Evolutionary conservation across 2,113 vertebrate genomes (phyloP).

Genomic region (Cynopterus brachyotis): DNA sequence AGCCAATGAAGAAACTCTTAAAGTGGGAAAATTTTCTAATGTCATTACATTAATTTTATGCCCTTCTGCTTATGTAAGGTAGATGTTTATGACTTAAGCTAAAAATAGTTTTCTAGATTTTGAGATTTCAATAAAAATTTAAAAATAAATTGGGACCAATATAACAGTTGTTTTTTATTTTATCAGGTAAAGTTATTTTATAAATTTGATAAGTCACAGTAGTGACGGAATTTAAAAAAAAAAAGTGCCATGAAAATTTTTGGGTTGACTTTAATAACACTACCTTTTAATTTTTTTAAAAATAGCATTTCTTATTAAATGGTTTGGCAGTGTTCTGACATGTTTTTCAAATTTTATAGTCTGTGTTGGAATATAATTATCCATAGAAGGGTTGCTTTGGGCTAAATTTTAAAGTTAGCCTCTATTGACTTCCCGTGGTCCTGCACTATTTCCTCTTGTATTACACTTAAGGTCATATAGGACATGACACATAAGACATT

Average conservation of each 20-base stretch:
- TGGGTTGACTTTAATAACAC: not conserved
- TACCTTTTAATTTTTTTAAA: not conserved
- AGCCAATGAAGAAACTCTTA: not conserved
- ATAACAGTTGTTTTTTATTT: not conserved
- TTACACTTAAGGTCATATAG: not conserved
- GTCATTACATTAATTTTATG: not conserved
- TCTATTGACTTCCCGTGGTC: not conserved
- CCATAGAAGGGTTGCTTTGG: not conserved
- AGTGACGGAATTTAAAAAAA: not conserved
- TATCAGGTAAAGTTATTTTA: not conserved
- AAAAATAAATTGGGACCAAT: not conserved
- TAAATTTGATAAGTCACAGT: not conserved
- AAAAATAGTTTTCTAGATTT: not conserved
- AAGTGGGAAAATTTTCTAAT: not conserved
- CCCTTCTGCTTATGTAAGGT: not conserved
- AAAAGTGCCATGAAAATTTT: not conserved
- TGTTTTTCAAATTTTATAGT: not conserved
- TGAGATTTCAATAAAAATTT: not conserved
- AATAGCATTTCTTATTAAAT: not conserved
- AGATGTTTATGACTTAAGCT: not conserved
- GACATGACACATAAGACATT: not conserved
- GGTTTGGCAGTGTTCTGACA: not conserved
- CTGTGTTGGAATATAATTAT: not conserved
- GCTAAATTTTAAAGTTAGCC: not conserved
- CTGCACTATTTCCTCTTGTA: not conserved